These are phyloP conservation scores for Archegozetes longisetosus DNA, from an alignment of 1,140 invertebrate species.

Conservation along the genomic window DNA sequence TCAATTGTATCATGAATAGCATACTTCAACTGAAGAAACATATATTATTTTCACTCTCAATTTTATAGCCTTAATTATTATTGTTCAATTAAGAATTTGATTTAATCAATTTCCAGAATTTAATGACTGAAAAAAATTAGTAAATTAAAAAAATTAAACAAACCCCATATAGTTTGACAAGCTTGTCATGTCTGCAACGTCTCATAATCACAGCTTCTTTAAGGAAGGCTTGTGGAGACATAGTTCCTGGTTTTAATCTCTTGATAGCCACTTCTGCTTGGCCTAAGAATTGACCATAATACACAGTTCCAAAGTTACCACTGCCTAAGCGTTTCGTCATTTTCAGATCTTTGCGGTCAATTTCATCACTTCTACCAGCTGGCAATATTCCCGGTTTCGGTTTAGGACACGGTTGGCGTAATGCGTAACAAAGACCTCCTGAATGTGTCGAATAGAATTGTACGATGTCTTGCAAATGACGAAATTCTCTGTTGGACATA, in stretches of 20 bases:
- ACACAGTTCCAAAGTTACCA: constrained; percentile 97
- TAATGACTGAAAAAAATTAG: too few species aligned
- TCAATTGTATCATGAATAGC: too few species aligned
- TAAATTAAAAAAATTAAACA: constrained; percentile 79
- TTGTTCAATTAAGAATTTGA: too few species aligned
- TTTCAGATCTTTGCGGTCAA: constrained; percentile 60
- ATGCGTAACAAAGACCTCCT: constrained; percentile 79
- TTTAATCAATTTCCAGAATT: too few species aligned
- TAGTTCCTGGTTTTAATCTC: constrained; percentile 87
- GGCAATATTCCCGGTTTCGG: constrained; percentile 83
- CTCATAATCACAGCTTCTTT: constrained; percentile 99
- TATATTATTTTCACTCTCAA: too few species aligned
- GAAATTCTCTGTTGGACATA: constrained; percentile 83
- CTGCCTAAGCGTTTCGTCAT: constrained; percentile 86
- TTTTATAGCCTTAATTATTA: too few species aligned
- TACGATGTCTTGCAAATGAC: constrained; percentile 70
- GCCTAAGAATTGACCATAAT: constrained; percentile 95
- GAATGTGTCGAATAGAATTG: constrained; percentile 60
- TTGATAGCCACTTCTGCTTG: constrained; percentile 95
- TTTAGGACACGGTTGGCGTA: constrained; percentile 72
- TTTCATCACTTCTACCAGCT: constrained; percentile 79
- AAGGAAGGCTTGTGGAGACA: constrained; percentile 95
- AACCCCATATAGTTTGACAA: constrained; percentile 93
- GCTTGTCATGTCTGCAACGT: constrained; percentile 78
- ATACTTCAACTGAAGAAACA: too few species aligned